Base-by-base conservation (phyloP, 1,140 invertebrate species). In the Coboldia fuscipes region DNA sequence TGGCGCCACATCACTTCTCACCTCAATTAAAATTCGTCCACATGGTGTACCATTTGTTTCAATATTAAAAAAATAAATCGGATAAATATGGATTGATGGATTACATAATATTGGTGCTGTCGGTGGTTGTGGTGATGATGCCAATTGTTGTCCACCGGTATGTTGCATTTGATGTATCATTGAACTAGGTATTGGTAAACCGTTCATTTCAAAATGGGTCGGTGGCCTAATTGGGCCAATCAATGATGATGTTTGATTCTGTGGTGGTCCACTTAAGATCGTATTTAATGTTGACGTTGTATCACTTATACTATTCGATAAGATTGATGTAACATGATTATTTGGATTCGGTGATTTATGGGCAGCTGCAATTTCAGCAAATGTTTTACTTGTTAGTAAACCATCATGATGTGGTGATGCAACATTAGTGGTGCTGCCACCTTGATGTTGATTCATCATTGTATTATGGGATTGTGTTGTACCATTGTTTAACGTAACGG, bases 1-100 rank as follows among this genome's bases (percentile, higher is more conserved):
- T 3, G 88, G 88, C 3, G 83, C 83, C 4, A 73, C 70, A 54
- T 90, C 79, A 6, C 71, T 71, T 40, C 79, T 68, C 7, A 88
- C 72, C 60, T 92, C 79, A 40, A 86, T 75, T 4, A 86, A 66
- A 33, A 88, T 68, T 13, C 81, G 61, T 1, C 81, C 82, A 36
- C 70, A 63, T 0, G 66, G 63, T 14, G 65, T 51, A 10, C 73
- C 71, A 47, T 77, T 74, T 12, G 78, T 68, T 42, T 81, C 77
- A 38, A 82, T 66, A 44, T 77, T 74, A 47, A 82, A 76, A 46
- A 65, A 81, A 45, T 75, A 81, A 19, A 78, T 57, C 2, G 76
- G 75, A 47, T 72, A 74, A 13, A 62, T 52, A 44, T 63, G 66
- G 3, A 57, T 29, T 2, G 54, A 41, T 4, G 55, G 63, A 43